Percentiles rank a stretch among this genome's conserved stretches.
phyloP scores from a whole-genome alignment of 2,113 vertebrate species.

The Corapipo altera region DNA sequence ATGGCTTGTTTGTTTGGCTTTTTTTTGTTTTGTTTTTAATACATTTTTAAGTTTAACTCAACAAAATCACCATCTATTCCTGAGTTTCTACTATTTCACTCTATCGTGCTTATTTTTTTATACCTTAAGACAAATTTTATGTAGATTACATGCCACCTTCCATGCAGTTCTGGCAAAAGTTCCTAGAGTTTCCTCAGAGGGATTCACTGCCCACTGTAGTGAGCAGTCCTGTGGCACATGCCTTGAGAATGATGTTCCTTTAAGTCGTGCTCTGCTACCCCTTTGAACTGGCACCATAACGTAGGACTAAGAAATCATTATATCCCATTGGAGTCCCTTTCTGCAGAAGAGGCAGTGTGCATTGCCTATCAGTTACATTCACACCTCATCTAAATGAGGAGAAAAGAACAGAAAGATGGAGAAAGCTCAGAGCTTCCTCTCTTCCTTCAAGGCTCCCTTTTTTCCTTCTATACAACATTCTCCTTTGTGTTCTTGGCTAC shows the following conservation, averaged over 20 bases:
- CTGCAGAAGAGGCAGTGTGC: not conserved
- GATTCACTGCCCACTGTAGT: not conserved
- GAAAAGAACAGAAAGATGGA: constrained; percentile 9
- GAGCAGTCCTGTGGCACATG: not conserved
- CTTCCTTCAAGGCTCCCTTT: constrained; percentile 15
- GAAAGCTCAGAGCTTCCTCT: constrained; percentile 30
- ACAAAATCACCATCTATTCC: not conserved
- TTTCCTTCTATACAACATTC: constrained; percentile 7
- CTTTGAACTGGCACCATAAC: not conserved
- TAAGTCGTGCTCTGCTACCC: not conserved
- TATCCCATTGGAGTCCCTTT: not conserved
- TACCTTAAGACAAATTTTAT: not conserved
- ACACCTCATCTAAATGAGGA: constrained; percentile 1
- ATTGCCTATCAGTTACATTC: not conserved
- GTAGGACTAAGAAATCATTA: not conserved
- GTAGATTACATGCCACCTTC: not conserved
- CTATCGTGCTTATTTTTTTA: not conserved
- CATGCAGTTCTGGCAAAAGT: not conserved
- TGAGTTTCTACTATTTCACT: not conserved
- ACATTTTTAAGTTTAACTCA: not conserved
- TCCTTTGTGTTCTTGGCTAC: constrained; percentile 7
- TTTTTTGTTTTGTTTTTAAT: not conserved
- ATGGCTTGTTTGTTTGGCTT: not conserved
- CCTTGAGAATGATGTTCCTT: not conserved
- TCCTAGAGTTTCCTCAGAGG: not conserved